phyloP scores from a whole-genome alignment of 2,888 invertebrate genomes.

The Lasius fuliginosus region DNA sequence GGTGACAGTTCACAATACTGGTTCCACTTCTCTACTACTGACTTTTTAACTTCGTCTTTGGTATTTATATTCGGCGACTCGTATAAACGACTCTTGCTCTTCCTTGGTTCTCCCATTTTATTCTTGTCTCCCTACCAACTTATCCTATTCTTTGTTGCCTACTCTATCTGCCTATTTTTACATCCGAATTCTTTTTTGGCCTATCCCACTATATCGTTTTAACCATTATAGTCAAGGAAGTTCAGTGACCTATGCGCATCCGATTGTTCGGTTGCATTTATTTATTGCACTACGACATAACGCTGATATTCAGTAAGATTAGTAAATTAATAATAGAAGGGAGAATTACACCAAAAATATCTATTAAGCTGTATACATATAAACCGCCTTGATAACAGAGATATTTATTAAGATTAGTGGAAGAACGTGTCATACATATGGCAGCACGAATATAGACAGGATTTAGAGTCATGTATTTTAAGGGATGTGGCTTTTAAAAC shows the following conservation, averaged over 20 bases:
- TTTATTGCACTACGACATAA: not conserved
- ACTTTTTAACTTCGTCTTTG: slow-evolving; percentile 70
- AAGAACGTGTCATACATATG: not conserved
- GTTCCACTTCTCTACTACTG: slow-evolving; percentile 76
- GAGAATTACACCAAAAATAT: not conserved
- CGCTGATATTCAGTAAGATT: slow-evolving; percentile 18
- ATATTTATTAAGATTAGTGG: not conserved
- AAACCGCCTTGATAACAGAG: not conserved
- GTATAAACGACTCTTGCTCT: slow-evolving; percentile 62
- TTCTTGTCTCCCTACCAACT: slow-evolving; percentile 53
- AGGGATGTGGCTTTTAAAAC: not conserved
- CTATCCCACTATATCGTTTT: not conserved
- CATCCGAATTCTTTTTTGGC: slow-evolving; percentile 65
- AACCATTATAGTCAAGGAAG: slow-evolving; percentile 50
- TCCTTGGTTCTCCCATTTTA: slow-evolving; percentile 58
- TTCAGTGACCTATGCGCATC: slow-evolving; percentile 60
- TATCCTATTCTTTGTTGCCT: slow-evolving; percentile 30
- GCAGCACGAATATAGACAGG: not conserved
- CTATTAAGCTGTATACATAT: not conserved
- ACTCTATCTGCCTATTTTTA: slow-evolving; percentile 62
- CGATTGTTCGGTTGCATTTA: not conserved
- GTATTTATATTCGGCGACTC: slow-evolving; percentile 76
- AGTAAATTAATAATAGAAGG: not conserved
- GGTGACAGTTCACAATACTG: slow-evolving; percentile 47
- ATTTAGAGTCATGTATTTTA: not conserved